Conservation (phyloP, 2,888 invertebrate species). For the Thecophora atra region DNA sequence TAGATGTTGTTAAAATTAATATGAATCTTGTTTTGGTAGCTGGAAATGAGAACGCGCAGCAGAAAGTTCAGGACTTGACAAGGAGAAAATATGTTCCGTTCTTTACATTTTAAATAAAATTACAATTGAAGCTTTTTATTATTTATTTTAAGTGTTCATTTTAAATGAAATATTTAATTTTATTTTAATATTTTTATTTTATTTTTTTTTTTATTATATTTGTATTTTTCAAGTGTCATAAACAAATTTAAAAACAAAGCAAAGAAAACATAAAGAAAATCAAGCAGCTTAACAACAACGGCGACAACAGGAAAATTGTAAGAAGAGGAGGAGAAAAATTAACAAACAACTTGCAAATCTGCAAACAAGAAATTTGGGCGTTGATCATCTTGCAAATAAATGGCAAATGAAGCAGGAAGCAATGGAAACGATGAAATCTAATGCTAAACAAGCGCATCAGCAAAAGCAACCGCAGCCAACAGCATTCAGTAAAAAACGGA, state of each 20-base stretch:
- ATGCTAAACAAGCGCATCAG: slow-evolving; percentile 23
- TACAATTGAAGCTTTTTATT: too few relatives aligned
- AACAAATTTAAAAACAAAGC: too few relatives aligned
- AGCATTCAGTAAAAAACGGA: background rate
- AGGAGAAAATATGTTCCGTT: too few relatives aligned
- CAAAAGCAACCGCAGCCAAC: slow-evolving; percentile 11
- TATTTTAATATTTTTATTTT: background rate
- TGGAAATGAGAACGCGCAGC: too few relatives aligned
- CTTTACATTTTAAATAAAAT: too few relatives aligned
- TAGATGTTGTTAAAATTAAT: slow-evolving; percentile 17
- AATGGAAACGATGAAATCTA: slow-evolving; percentile 25
- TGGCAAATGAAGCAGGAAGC: slow-evolving; percentile 32
- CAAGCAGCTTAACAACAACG: too few relatives aligned
- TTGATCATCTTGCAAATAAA: slow-evolving; percentile 32
- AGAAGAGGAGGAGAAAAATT: background rate
- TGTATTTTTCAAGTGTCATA: background rate
- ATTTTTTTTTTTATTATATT: background rate
- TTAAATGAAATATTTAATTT: background rate
- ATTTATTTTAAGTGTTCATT: background rate
- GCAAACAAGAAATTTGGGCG: slow-evolving; percentile 37
- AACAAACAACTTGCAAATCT: slow-evolving; percentile 24
- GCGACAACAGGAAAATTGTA: too few relatives aligned
- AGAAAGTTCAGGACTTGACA: too few relatives aligned
- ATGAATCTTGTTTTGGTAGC: too few relatives aligned
- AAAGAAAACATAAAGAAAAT: background rate